phyloP scores from a whole-genome alignment of 2,113 vertebrate genomes.

The Gallinago media region DNA sequence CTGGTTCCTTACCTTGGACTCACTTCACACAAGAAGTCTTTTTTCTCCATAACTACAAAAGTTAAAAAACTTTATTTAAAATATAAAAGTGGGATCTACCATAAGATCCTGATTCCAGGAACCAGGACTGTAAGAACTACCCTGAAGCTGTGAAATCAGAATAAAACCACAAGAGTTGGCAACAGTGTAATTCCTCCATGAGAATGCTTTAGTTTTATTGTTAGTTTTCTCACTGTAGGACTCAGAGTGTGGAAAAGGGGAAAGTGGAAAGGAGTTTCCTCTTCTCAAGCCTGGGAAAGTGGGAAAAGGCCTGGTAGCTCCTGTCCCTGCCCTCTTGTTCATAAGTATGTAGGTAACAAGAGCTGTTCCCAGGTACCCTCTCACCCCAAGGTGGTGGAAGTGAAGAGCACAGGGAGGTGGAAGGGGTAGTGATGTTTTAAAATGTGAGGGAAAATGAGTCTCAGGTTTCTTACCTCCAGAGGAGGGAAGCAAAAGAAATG shows the following conservation, averaged over 20 bases:
- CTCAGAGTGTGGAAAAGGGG: not conserved
- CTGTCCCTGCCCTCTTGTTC: not conserved
- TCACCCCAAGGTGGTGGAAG: not conserved
- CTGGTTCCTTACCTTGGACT: not conserved
- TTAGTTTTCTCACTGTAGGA: not conserved
- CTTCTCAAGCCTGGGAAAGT: not conserved
- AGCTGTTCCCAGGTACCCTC: not conserved
- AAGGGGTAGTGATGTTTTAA: not conserved
- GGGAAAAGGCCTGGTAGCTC: not conserved
- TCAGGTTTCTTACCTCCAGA: not conserved
- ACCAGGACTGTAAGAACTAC: not conserved
- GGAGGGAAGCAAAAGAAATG: not conserved
- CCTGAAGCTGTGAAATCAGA: not conserved
- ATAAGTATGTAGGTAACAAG: fast-evolving
- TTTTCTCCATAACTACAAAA: not conserved
- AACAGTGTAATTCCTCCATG: not conserved
- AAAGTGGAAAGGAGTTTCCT: not conserved
- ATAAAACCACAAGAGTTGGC: not conserved
- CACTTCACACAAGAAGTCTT: not conserved
- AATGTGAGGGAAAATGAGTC: not conserved
- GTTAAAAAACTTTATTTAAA: not conserved
- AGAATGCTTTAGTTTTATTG: not conserved
- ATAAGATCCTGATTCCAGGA: not conserved
- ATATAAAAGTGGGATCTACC: not conserved
- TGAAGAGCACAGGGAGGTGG: not conserved